Base-by-base conservation (phyloP, 1,140 invertebrate genomes). In the Sitobion miscanthi region DNA sequence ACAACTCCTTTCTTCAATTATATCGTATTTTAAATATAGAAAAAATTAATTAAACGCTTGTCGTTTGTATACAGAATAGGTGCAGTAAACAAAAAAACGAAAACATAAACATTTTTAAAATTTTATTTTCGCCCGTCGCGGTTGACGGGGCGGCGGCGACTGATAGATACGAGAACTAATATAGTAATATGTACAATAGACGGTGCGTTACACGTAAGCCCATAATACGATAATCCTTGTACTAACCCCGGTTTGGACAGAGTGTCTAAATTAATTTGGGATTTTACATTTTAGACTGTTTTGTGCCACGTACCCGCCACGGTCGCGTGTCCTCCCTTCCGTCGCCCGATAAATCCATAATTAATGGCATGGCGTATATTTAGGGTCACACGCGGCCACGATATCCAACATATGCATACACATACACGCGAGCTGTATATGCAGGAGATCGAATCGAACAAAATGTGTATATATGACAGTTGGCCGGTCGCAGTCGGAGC, bases 311-410 rank as follows among this genome's bases (percentile, higher is more conserved):
- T 52, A 9, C 2, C 87, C 17, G 17, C n/a, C n/a, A 30, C 7
- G 30, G 87, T 20, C 49, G 11, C 42, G 45, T 88, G 6, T n/a
- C 49, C n/a, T 14, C 85, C 45, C 42, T 42, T 7, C 45, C 42
- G 45, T n/a, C 86, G 2, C 86, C 86, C 86, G n/a, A 30, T n/a
- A 89, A 89, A 89, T 89, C 87, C 87, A 57, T 89, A 54, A 89
- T 89, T 89, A 54, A 89, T 89, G 49, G 52, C 87, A 21, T 20
- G 49, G 8, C 45, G 30, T 47, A 49, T 45, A 42, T 83, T 23
- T 45, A 89, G 87, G 87, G 87, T 54, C 49, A 23, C 52, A 20
- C 30, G 49, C 20, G 45, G 20, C 86, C 30, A 86, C 42, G 11
- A 45, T 86, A 14, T n/a, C 47, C 25, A 45, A 6, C 20, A 30